Percentiles rank a stretch among this genome's conserved stretches.
Evolutionary conservation across 2,888 invertebrate species (phyloP).

Genomic region (Andrena trimmerana): DNA sequence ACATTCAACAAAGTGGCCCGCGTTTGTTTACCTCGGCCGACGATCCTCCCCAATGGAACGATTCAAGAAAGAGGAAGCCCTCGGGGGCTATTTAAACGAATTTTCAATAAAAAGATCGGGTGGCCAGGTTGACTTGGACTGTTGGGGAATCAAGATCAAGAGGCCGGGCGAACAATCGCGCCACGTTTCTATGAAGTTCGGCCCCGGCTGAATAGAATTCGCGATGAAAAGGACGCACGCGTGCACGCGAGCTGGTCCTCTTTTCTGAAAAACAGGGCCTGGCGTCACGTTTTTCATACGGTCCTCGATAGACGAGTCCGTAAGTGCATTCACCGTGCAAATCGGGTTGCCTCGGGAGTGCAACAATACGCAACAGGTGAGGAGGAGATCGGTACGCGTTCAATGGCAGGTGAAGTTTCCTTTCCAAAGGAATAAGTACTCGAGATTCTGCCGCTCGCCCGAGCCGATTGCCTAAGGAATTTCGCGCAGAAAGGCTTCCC

Average conservation of each 20-base stretch:
- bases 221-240: conserved; percentile 81
- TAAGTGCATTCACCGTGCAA: conserved; percentile 83
- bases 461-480: conserved; percentile 49
- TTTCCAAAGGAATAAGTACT: conserved; percentile 59
- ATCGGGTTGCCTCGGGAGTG: conserved; percentile 80
- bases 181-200: conserved; percentile 69
- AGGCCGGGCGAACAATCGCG: conserved; percentile 74
- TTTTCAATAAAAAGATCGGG: conserved; percentile 62
- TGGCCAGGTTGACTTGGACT: conserved; percentile 77
- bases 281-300: conserved; percentile 80
- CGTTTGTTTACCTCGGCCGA: conserved; percentile 11
- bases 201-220: conserved; percentile 80
- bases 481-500: conserved; percentile 14
- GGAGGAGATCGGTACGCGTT: conserved; percentile 75
- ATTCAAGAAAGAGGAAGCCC: conserved; percentile 14
- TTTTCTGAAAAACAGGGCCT: conserved; percentile 79
- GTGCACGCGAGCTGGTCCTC: conserved; percentile 42
- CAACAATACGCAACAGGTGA: conserved; percentile 84
- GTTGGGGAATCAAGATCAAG: conserved; percentile 69
- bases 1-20: conserved; percentile 1
- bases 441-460: conserved; percentile 59
- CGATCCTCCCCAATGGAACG: conserved; percentile 6
- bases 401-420: conserved; percentile 70
- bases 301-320: conserved; percentile 80
- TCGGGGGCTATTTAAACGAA: conserved; percentile 52